These are phyloP conservation scores for Crossaster papposus DNA, from an alignment of 53 echinoderm and acorn worm species.

Conservation along the genomic window DNA sequence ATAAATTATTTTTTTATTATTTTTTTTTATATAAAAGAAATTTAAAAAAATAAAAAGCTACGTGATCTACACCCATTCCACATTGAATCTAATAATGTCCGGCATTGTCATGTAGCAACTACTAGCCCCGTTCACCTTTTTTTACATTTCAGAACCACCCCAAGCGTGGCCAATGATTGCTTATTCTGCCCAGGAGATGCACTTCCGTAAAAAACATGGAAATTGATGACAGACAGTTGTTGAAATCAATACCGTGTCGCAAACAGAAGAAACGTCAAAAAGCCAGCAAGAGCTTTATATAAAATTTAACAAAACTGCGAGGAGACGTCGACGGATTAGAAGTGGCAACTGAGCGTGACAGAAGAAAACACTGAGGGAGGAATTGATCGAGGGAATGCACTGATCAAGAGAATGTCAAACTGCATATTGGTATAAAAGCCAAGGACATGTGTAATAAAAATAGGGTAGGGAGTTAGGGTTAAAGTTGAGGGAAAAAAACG, in stretches of 20 bases:
- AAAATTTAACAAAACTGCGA: neutral
- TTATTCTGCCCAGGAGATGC: neutral
- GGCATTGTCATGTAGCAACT: neutral
- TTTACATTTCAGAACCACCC: slow-evolving; percentile 8
- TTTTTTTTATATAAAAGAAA: too few species aligned
- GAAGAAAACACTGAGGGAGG: neutral
- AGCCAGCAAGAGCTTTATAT: neutral
- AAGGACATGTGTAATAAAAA: neutral
- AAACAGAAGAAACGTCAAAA: too few species aligned
- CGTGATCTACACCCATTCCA: neutral
- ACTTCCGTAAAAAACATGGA: neutral
- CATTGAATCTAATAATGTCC: neutral
- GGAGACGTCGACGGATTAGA: neutral
- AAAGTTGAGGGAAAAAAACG: too few species aligned
- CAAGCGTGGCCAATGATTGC: slow-evolving; percentile 1
- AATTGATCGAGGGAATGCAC: neutral
- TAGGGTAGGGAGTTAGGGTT: neutral
- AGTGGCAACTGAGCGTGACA: neutral
- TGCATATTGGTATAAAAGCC: neutral
- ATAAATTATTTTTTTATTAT: too few species aligned
- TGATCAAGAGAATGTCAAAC: neutral
- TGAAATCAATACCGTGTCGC: slow-evolving; percentile 10
- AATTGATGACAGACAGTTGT: neutral
- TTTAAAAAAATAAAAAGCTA: too few species aligned
- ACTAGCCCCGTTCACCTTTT: neutral